Base-by-base conservation (phyloP, 2,888 invertebrate genomes). In the Ectobius pallidus region DNA sequence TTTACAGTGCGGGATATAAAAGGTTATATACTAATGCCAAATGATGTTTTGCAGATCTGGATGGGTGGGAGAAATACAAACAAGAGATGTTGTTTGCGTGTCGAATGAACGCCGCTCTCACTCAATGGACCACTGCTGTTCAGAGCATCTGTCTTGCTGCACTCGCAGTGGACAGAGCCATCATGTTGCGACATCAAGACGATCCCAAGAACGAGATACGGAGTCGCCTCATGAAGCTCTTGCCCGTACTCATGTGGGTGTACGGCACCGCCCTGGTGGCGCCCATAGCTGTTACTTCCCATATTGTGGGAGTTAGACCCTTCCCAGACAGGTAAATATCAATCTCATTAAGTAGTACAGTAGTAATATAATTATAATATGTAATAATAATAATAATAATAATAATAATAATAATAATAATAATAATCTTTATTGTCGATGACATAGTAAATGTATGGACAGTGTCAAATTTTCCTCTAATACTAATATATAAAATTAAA, bases 41-140 rank as follows among this genome's bases (percentile, higher is more conserved):
- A 14, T 39, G 6, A 9, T 39, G 39, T 46, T 46, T 46, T 6
- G 0, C 20, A 65, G 65, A 65, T 65, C 44, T 65, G 27, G 65
- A 65, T 7, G 3, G 52, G 2, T 20, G 32, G 25, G 16, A 20
- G 4, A 70, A 58, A 16, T 58, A 61, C 44, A 25, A 20, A 1
- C 4, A 9, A 3, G 61, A 27, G 18, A 27, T 58, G 58, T 3
- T 22, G 42, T 0, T 58, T 16, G 69, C 42, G 1, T 73, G 70
- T 22, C 27, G 74, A n/a, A n/a, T 61, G 4, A 71, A 74, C 61
- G 73, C 71, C n/a, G 39, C 62, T 25, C 42, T 68, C 22, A 52
- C 44, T 16, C 71, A 71, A n/a, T 55, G 49, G 39, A 70, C 55
- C 9, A 30, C 62, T 2, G 30, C 68, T 11, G 18, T 49, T 20